Evolutionary conservation across 2,797 vertebrate species (phyloP).

Genomic region (Amphiprion clarkii): DNA sequence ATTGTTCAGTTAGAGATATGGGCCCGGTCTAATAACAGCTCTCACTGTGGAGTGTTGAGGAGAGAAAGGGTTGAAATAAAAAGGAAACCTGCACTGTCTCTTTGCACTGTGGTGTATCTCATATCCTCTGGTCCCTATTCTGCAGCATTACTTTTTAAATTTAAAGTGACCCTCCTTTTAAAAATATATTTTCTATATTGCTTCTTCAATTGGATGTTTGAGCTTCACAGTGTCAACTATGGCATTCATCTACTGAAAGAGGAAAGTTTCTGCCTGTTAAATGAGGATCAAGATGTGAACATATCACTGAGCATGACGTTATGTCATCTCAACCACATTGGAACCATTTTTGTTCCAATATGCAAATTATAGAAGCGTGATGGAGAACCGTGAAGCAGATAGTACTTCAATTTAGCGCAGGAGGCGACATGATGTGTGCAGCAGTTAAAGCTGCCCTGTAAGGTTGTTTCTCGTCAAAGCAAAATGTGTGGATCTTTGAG

Average conservation of each 20-base stretch:
- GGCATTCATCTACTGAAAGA: background rate
- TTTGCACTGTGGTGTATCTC: background rate
- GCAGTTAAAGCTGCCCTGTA: background rate
- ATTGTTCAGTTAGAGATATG: constrained; percentile 83
- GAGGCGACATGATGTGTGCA: too few species aligned
- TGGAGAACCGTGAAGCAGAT: background rate
- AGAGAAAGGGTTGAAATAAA: constrained; percentile 46
- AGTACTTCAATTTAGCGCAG: too few species aligned
- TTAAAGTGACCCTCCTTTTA: background rate
- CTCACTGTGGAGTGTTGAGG: constrained; percentile 33
- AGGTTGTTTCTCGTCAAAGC: background rate
- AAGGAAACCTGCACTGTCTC: constrained; percentile 43
- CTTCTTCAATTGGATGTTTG: constrained; percentile 5
- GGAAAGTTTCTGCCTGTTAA: background rate
- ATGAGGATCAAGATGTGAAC: background rate
- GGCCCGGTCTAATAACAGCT: constrained; percentile 71
- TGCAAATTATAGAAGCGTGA: background rate
- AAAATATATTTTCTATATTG: background rate
- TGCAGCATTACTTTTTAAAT: background rate
- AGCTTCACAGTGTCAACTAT: background rate
- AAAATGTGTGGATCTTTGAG: background rate
- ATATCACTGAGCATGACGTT: background rate
- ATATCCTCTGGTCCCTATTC: background rate
- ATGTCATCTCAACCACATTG: background rate
- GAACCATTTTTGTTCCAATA: background rate